Base-by-base conservation (phyloP, 2,888 invertebrate genomes). In the Agonopterix heracliana region DNA sequence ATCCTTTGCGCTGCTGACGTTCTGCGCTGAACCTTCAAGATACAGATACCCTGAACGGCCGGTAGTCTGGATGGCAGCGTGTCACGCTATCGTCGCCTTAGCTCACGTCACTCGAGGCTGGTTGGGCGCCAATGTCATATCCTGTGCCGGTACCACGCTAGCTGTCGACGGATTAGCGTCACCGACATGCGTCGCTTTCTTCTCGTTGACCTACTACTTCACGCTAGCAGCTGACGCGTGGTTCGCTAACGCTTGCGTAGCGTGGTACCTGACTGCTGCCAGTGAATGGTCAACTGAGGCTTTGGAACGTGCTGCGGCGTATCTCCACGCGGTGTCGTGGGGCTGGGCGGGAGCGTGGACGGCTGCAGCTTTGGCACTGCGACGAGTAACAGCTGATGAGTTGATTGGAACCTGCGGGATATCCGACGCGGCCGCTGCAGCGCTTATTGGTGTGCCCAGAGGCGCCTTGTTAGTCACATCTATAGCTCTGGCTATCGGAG, bases 201-300 rank as follows among this genome's bases (percentile, higher is more conserved):
- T 95, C 81, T 90, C 95, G 10, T 82, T 93, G 1, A 91, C 93
- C 9, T 94, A 94, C 69, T 96, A 95, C 82, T 92, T 95, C 68
- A 93, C 94, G 35, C 81, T 96, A 66, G 94, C 95, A 46, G 93
- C 94, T 52, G 92, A 93, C 64, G 91, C 94, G 53, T 96, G 97
- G 96, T 96, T 97, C 93, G 92, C 95, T 2, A 93, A 96, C 61
- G 92, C 97, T 47, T 94, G 96, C 54, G 91, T 96, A 45, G 96
- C 96, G 50, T 97, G 97, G 95, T 95, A 96, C 70, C 89, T 97
- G 45, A 95, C 96, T 3, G 96, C 97, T 0, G 95, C 95, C 43
- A 94, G 96, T 72, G 96, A 97, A 72, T 97, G 97, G 97, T 96
- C 96, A 26, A 95, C 96, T 51, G 97, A 97, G 80, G 96, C 96